Evolutionary conservation across 2,888 invertebrate species (phyloP), one percentile per base, ranked within the genome.

Genomic region (Melinopterus prodromus): DNA sequence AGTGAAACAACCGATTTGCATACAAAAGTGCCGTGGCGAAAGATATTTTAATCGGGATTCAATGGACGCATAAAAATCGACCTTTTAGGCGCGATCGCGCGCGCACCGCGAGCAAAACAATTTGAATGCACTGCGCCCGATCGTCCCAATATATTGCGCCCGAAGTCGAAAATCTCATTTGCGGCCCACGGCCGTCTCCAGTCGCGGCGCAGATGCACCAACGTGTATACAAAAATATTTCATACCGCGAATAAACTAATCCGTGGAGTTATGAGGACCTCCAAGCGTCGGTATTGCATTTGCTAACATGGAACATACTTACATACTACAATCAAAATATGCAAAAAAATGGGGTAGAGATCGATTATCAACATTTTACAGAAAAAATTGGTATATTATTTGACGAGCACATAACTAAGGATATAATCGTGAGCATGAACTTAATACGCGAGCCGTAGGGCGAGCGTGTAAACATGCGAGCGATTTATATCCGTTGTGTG

Each of bases 91-190:
- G 35, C n/a, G 74, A n/a, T 74, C 71, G 71, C 37, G 74, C 35
- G 71, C 35, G 74, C 37, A 74, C 35, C 74, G 36, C n/a, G 35
- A 37, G 74, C 74, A 74, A 74, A 74, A 74, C 74, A 74, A 74
- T 74, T 74, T 74, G 74, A 74, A 74, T 74, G n/a, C 14, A 74
- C 74, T n/a, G 74, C 37, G 74, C 12, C 35, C 36, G 74, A 74
- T 74, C 74, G 74, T 74, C 37, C 37, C 76, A 76, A 79, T 79
- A 79, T 76, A 79, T 75, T 79, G 53, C 53, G 69, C 26, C 38
- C 15, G 72, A 72, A 72, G 72, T 79, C 79, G 79, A 79, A 79
- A 79, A 79, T 79, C 79, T 76, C 79, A 79, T 79, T 79, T 79
- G 15, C 76, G 71, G 70, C 79, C 76, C 79, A 79, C 77, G 77